phyloP scores from a whole-genome alignment of 2,113 vertebrate genomes.

The Mormyrus lacerda region DNA sequence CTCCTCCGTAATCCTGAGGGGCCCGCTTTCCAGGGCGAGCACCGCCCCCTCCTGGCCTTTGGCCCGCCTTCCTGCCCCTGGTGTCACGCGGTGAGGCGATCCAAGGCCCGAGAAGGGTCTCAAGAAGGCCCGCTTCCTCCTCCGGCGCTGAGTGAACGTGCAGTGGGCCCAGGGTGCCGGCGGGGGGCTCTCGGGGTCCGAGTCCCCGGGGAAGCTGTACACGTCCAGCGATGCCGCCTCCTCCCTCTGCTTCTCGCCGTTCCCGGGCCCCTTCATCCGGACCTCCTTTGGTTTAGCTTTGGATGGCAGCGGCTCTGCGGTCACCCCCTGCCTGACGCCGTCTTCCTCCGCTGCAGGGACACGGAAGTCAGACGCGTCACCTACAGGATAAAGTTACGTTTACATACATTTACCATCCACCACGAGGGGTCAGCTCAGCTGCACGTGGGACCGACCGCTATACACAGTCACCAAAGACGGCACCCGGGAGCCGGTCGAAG shows the following conservation, averaged over 20 bases:
- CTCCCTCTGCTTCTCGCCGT: conserved; percentile 24
- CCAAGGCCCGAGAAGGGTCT: conserved; percentile 61
- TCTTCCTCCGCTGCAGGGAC: conserved; percentile 44
- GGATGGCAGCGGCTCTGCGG: conserved; percentile 41
- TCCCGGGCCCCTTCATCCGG: conserved; percentile 41
- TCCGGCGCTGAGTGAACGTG: conserved; percentile 60
- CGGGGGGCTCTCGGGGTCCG: conserved; percentile 58
- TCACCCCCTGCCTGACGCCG: conserved; percentile 41
- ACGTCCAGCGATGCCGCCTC: conserved; percentile 50
- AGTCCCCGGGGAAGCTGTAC: conserved; percentile 65
- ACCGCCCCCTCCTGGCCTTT: conserved; percentile 19
- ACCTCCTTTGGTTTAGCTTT: conserved; percentile 54
- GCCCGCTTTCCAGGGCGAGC: conserved; percentile 7
- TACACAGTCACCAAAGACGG: neutral
- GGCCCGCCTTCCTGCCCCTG: conserved; percentile 29
- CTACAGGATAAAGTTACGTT: neutral
- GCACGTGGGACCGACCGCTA: neutral
- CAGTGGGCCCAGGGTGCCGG: conserved; percentile 62
- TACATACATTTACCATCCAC: neutral
- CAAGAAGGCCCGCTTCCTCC: conserved; percentile 58
- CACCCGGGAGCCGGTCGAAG: neutral
- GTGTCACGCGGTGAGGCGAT: conserved; percentile 33
- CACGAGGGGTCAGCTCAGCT: neutral
- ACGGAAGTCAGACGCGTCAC: conserved; percentile 14
- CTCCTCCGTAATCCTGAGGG: conserved; percentile 35